These are phyloP conservation scores for Beroe forskalii DNA, from an alignment of 37 sponge, comb jelly and placozoan genomes.

Conservation along the genomic window DNA sequence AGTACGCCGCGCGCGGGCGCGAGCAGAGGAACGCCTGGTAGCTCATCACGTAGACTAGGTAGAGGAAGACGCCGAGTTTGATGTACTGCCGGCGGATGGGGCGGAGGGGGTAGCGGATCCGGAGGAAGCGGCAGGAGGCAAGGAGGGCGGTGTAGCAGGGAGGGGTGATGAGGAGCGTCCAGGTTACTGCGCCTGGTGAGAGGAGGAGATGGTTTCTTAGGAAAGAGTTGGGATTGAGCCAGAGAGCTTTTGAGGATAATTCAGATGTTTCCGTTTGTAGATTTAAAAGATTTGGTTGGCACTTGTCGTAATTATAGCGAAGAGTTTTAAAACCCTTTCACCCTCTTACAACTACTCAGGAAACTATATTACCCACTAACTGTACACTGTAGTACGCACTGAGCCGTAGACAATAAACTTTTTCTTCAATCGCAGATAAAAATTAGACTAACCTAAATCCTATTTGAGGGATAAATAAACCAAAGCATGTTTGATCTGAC, in stretches of 20 bases:
- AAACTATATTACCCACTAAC: no score
- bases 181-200: background rate
- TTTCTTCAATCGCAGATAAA: no score
- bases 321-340: no score
- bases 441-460: no score
- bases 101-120: conserved; percentile 40
- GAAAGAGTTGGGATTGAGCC: background rate
- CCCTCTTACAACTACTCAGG: no score
- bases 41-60: background rate
- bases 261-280: no score
- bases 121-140: conserved; percentile 18
- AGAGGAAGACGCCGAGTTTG: conserved; percentile 1
- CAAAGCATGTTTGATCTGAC: no score
- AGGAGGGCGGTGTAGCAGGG: conserved; percentile 21
- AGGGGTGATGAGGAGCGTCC: conserved; percentile 48
- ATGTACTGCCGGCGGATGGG: background rate
- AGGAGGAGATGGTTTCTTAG: background rate
- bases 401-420: no score
- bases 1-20: background rate
- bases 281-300: no score
- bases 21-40: background rate
- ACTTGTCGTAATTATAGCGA: no score
- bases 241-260: background rate
- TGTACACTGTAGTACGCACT: no score
- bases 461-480: no score